phyloP scores from a whole-genome alignment of 2,888 invertebrate genomes.

The Belgica antarctica region DNA sequence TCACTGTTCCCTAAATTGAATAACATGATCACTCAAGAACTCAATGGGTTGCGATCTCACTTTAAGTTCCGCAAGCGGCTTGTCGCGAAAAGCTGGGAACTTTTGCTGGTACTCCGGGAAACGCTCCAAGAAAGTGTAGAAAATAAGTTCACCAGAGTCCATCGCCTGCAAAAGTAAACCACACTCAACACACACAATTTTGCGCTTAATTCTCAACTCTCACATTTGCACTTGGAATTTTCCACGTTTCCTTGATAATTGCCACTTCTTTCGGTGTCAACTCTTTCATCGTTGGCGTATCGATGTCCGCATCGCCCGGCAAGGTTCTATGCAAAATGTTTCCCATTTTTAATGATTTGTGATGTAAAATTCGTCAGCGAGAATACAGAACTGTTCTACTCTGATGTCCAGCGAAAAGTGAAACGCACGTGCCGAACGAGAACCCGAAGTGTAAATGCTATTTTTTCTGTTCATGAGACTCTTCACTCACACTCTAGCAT shows the following conservation, averaged over 20 bases:
- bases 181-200: background rate
- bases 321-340: background rate
- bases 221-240: conserved; percentile 50
- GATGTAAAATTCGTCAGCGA: background rate
- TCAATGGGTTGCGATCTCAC: conserved; percentile 47
- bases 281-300: conserved; percentile 44
- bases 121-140: conserved; percentile 51
- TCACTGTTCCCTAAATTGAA: conserved; percentile 49
- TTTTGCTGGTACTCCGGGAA: conserved; percentile 53
- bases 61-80: conserved; percentile 50
- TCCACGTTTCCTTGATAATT: conserved; percentile 54
- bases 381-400: background rate
- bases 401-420: background rate
- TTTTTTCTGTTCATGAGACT: background rate
- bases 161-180: conserved; percentile 47
- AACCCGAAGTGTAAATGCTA: background rate
- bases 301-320: background rate
- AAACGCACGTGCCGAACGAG: conserved; percentile 24
- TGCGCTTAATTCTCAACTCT: background rate
- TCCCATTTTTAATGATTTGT: conserved; percentile 31
- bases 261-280: conserved; percentile 52
- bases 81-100: conserved; percentile 51
- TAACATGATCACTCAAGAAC: background rate
- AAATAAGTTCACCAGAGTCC: conserved; percentile 53
- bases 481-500: background rate